Base-by-base conservation (phyloP, 2,113 vertebrate genomes). In the Cettia cetti region DNA sequence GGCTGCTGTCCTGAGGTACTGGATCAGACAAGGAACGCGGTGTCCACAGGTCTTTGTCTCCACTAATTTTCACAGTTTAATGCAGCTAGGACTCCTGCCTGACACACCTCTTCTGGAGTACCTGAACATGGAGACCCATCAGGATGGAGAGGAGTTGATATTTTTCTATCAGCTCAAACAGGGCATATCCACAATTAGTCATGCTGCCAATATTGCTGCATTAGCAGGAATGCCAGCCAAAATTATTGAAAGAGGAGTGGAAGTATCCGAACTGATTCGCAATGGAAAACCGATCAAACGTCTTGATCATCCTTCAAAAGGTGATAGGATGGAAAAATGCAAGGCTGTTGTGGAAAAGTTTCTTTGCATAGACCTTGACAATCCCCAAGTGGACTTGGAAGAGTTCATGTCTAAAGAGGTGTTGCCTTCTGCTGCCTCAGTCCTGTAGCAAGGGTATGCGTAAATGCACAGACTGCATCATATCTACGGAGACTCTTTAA, bases 121-220 rank as follows among this genome's bases (percentile, higher is more conserved):
- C 61, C 96, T 99, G 98, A 99, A 98, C 45, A 98, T 99, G 93
- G 99, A 99, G 97, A 99, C 99, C 23, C 98, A 99, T 57, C 97
- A 99, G 88, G 99, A 99, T 56, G 99, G 98, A 39, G 98, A 98
- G 17, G 99, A 99, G 77, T 93, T 99, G 95, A 98, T 99, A 89
- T 99, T 99, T 97, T 98, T 99, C 89, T 99, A 99, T 93, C 99
- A 99, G 95, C 96, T 99, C 87, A 99, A 98, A 76, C 98, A 99
- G 89, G 99, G 99, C 7, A 92, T 98, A 33, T 99, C 99, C 69
- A 98, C 94, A 9, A 98, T 99, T 89, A 99, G 99, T 95, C 98
- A 99, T 12, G 99, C 99, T 75, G 99, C 99, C 90, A 99, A 99
- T 96, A 99, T 99, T 1, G 99, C 99, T 47, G 97, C 98, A 33